Evolutionary conservation across 2,113 vertebrate species (phyloP), one percentile per base, ranked within the genome.

Genomic region (Mormyrus iriodes): DNA sequence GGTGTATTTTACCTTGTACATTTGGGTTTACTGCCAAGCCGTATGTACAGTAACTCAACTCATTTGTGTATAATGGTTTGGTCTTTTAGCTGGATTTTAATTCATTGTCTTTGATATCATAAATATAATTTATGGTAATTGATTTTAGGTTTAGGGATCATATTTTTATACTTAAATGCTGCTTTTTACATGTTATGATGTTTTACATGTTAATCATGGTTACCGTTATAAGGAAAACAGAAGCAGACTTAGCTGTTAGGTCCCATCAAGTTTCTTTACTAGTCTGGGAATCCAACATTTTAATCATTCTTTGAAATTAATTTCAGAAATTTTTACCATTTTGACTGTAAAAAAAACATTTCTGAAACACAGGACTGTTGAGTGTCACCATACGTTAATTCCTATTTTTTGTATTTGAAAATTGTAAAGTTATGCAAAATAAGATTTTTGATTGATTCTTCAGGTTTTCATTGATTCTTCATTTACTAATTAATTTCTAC

Each of bases 221-320:
- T 84, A 48, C 39, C 15, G 13, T 79, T 79, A 42, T 79, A 42
- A 79, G 9, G 31, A 79, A 17, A 79, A 39, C 35, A 79, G 10
- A 39, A 79, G 73, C 35, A 1, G 15, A 42, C 17, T 35, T 76
- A 19, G 12, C 35, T 0, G 73, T 79, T 39, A 17, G 13, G 15
- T 42, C 35, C 39, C 31, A 53, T 53, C 27, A 39, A 3, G 31
- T 53, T 39, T 89, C 92, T 93, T 95, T 93, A 94, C 93, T 93
- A 93, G 93, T 94, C 94, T 93, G 92, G 91, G 94, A 94, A 94
- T 93, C 92, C n/a, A 92, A 91, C 90, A 90, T 93, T 95, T 95
- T 94, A 93, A 94, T 93, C 95, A 93, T 94, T 94, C 93, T 95
- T 93, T 92, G 93, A 94, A 95, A 94, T 92, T 91, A 92, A 93